Evolutionary conservation across 2,888 invertebrate species (phyloP).

Genomic region (Pandemis corylana): DNA sequence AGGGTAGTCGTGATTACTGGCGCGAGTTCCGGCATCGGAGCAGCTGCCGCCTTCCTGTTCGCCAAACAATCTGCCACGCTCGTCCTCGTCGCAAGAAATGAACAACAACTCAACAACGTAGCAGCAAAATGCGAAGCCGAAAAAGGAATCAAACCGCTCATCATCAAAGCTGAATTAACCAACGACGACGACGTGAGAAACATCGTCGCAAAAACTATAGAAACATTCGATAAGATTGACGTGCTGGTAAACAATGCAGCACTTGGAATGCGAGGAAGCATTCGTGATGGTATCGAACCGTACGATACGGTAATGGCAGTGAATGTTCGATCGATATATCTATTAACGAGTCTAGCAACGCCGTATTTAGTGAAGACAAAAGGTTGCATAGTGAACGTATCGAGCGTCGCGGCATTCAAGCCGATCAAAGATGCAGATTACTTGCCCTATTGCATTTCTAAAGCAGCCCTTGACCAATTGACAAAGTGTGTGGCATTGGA

Average conservation of each 20-base stretch:
- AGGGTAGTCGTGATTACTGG: conserved; percentile 88
- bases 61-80: conserved; percentile 87
- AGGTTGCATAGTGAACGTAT: conserved; percentile 96
- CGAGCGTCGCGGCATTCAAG: conserved; percentile 93
- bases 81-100: conserved; percentile 88
- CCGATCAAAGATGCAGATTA: conserved; percentile 86
- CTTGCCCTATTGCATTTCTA: conserved; percentile 95
- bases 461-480: conserved; percentile 96
- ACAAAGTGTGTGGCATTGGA: conserved; percentile 95
- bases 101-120: conserved; percentile 86
- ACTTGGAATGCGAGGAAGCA: conserved; percentile 88
- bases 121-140: conserved; percentile 83
- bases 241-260: conserved; percentile 95
- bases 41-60: conserved; percentile 87
- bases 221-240: conserved; percentile 88
- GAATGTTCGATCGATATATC: conserved; percentile 91
- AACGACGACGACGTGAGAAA: conserved; percentile 87
- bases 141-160: conserved; percentile 77
- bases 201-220: conserved; percentile 87
- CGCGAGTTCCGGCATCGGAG: conserved; percentile 91
- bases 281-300: conserved; percentile 92
- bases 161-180: conserved; percentile 87
- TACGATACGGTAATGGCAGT: conserved; percentile 93
- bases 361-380: conserved; percentile 92
- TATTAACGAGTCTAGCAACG: conserved; percentile 91